Evolutionary conservation across 1,140 invertebrate species (phyloP).

Genomic region (Bicyclus anynana): DNA sequence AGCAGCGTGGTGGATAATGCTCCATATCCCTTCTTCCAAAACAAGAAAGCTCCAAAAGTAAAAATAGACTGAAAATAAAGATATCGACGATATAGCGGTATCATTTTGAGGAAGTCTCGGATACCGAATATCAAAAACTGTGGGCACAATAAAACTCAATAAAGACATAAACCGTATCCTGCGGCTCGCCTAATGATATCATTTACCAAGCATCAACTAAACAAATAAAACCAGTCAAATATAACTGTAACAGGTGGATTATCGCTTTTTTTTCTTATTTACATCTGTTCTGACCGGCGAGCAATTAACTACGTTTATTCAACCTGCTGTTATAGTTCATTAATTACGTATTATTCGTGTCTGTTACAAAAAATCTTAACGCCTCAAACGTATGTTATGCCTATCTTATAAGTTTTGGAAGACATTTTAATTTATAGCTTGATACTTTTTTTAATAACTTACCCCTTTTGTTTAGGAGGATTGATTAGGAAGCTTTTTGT

Average conservation of each 20-base stretch:
- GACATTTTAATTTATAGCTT: no score
- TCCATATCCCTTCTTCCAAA: no score
- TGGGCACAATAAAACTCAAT: conserved; percentile 41
- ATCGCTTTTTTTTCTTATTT: conserved; percentile 35
- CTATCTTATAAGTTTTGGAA: neutral
- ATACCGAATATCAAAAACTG: conserved; percentile 1
- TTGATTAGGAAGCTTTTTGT: no score
- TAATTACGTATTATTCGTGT: conserved; percentile 18
- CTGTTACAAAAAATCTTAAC: conserved; percentile 7
- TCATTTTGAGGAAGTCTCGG: neutral
- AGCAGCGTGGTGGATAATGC: no score
- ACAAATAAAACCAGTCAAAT: conserved; percentile 63
- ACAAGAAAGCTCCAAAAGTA: no score
- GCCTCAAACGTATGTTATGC: conserved; percentile 12
- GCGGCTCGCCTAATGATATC: conserved; percentile 66
- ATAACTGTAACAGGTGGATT: conserved; percentile 47
- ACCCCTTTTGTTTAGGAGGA: no score
- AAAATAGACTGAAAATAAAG: no score
- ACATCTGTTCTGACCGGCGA: conserved; percentile 12
- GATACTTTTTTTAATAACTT: no score
- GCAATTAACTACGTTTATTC: conserved; percentile 59
- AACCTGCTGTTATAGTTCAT: conserved; percentile 60
- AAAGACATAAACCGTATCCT: conserved; percentile 67
- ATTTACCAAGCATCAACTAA: conserved; percentile 51
- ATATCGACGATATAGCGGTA: no score